Base-by-base conservation (phyloP, 2,888 invertebrate species). In the Chrysina gloriosa region DNA sequence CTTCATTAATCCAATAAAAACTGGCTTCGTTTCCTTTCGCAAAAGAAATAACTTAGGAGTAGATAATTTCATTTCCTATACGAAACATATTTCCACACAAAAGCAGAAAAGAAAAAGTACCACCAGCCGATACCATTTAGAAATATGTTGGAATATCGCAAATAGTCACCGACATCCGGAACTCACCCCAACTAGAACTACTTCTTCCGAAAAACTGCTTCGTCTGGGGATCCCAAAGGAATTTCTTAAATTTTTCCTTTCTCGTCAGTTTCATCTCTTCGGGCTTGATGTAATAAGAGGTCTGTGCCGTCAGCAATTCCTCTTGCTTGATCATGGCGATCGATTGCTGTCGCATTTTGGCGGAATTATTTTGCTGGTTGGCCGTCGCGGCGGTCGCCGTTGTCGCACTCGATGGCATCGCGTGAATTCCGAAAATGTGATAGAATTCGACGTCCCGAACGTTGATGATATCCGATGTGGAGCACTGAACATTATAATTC, bases 121-220 rank as follows among this genome's bases (percentile, higher is more conserved):
- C n/a, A n/a, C 36, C 11, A n/a, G n/a, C n/a, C 9, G 3, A 34
- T 34, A 34, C n/a, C 36, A 36, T 19, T 29, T 9, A 23, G 27
- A 27, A 50, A 50, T 14, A 27, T 27, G 11, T n/a, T 7, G 27
- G 27, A 50, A 7, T 5, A 3, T 48, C 9, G n/a, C 23, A 23
- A 14, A 45, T 16, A 7, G 7, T 19, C 7, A 7, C 3, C n/a
- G 11, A 21, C 9, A 19, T 54, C 14, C 11, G 7, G 9, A 58
- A 90, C 93, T 92, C 83, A 95, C 94, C 90, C 95, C 95, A 96
- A 82, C 93, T 93, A 6, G 88, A 84, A 14, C 87, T 90, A 4
- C 92, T 93, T 76, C 95, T 86, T 64, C 95, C 95, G 68, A 92
- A 89, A 79, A 94, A 87, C 80, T 89, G 87, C 76, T 86, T 89